A percentile compares a stretch with the other conserved stretches of the same genome.
These are phyloP conservation scores for Cerastis rubricosa DNA, from an alignment of 2,888 invertebrate species.

Conservation along the genomic window DNA sequence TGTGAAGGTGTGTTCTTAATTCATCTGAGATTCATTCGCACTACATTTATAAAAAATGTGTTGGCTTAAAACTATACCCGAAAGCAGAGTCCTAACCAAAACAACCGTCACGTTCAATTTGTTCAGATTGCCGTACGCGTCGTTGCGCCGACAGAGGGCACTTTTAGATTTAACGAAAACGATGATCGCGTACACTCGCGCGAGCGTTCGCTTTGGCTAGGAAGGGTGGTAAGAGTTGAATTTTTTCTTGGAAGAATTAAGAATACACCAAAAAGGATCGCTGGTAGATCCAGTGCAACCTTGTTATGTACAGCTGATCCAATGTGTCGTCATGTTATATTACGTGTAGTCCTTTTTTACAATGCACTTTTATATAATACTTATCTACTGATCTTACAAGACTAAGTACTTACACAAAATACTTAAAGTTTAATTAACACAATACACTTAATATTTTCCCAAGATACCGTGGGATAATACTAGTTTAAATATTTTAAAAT, in stretches of 20 bases:
- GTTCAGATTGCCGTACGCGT: neutral
- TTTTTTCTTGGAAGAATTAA: neutral
- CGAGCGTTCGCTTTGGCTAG: neutral
- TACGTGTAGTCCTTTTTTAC: constrained; percentile 43
- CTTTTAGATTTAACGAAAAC: neutral
- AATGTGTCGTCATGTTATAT: constrained; percentile 28
- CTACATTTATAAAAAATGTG: neutral
- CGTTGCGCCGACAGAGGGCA: neutral
- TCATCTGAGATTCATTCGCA: neutral
- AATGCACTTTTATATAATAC: constrained; percentile 45
- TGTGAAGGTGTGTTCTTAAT: constrained; percentile 26
- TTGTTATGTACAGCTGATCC: constrained; percentile 25
- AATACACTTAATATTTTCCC: neutral
- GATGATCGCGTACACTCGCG: neutral
- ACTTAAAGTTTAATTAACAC: constrained; percentile 43
- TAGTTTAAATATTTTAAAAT: neutral
- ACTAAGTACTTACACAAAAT: constrained; percentile 62
- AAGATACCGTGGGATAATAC: neutral
- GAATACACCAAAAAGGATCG: constrained; percentile 4
- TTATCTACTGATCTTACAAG: constrained; percentile 47
- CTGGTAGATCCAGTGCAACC: constrained; percentile 31
- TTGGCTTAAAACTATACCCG: neutral
- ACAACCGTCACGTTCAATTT: neutral
- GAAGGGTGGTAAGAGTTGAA: neutral
- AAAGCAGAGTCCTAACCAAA: neutral